Evolutionary conservation across 2,888 invertebrate genomes (phyloP), one percentile per base, ranked within the genome.

Genomic region (Hydraecia micacea): DNA sequence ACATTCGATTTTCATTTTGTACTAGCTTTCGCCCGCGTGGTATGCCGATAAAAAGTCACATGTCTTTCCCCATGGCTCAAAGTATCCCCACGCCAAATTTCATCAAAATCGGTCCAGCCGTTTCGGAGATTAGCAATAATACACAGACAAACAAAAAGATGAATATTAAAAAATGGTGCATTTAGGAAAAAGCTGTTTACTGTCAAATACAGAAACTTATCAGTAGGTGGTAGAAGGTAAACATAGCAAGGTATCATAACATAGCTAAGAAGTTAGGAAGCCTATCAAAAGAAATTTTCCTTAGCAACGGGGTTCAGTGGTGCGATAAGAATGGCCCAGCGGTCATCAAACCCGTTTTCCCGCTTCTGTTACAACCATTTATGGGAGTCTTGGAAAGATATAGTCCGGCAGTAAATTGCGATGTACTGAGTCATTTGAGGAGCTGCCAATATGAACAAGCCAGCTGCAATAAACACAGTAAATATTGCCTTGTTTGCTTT

Each of bases 311-410:
- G 25, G 42, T 60, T 75, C 58, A 82, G 36, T 21, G 60, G 21
- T 21, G 77, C 77, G 60, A 42, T 52, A 82, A 52, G 42, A 63
- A 76, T 55, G 66, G 25, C 36, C 36, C 3, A 60, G 60, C 52
- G 83, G 67, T 62, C 83, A 67, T 32, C 42, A 46, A 46, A 67
- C 79, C 83, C 52, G 36, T 62, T 46, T 67, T 25, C n/a, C 66
- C 77, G 39, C 63, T 62, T 60, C 36, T 46, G 28, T 60, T 15
- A 55, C n/a, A 75, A 18, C 15, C 25, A 46, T 83, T 70, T 28
- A 39, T 4, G 15, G 15, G 11, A 28, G 76, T 67, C 83, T 60
- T 36, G 28, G 66, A 55, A 81, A 52, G 36, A 62, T 42, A 67
- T 25, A 18, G 3, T 36, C 1, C 3, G 21, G 11, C 46, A n/a